Percentiles rank a stretch among this genome's conserved stretches.
These are phyloP conservation scores for Cryptocheilus praepositus DNA, from an alignment of 2,888 invertebrate species.

Conservation along the genomic window DNA sequence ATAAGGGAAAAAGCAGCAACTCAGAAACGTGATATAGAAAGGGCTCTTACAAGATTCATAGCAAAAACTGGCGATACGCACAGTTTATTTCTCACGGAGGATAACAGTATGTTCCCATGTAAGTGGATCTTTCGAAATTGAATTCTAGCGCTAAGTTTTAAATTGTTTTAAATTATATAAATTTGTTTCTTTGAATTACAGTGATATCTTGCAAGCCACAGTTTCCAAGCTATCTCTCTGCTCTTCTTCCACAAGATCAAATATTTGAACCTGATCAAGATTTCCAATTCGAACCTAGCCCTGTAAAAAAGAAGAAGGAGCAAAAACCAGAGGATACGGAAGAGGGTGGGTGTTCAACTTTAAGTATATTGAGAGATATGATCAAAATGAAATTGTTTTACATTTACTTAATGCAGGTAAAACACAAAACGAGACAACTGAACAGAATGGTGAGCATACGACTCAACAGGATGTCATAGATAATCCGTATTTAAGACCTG, in stretches of 20 bases:
- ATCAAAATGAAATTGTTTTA: slow-evolving; percentile 7
- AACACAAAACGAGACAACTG: slow-evolving; percentile 53
- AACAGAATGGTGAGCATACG: slow-evolving; percentile 67
- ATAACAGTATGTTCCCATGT: slow-evolving; percentile 92
- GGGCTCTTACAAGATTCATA: slow-evolving; percentile 93
- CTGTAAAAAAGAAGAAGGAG: slow-evolving; percentile 71
- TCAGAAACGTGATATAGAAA: slow-evolving; percentile 95
- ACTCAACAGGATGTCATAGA: slow-evolving; percentile 70
- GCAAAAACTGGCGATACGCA: slow-evolving; percentile 96
- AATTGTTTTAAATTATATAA: background rate
- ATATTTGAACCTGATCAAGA: slow-evolving; percentile 89
- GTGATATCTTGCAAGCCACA: slow-evolving; percentile 92
- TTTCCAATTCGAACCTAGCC: slow-evolving; percentile 67
- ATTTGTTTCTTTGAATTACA: slow-evolving; percentile 70
- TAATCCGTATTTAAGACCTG: slow-evolving; percentile 72
- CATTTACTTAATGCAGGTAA: slow-evolving; percentile 42
- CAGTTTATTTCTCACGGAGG: slow-evolving; percentile 92
- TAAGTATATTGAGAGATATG: background rate
- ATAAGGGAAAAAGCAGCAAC: slow-evolving; percentile 95
- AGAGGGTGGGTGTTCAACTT: slow-evolving; percentile 50
- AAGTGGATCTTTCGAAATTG: slow-evolving; percentile 70
- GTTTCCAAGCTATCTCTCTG: slow-evolving; percentile 89
- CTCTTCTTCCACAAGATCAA: slow-evolving; percentile 94
- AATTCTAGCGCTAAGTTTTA: slow-evolving; percentile 1
- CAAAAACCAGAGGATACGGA: slow-evolving; percentile 58